phyloP scores from a whole-genome alignment of 1,140 invertebrate genomes.

The Akabosia matsudoensis region DNA sequence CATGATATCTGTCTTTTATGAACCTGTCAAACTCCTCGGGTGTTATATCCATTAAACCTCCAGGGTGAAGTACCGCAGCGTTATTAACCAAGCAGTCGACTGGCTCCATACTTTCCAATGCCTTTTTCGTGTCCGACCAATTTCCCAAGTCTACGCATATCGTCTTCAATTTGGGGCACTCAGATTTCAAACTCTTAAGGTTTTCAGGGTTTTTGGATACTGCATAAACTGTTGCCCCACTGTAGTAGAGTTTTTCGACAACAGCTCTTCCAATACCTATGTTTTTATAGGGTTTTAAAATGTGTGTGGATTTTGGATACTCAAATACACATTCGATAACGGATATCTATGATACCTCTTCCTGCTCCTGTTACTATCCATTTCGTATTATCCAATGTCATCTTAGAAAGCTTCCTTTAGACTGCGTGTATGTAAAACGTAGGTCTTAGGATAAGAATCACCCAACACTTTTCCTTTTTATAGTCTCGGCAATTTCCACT shows the following conservation, averaged over 20 bases:
- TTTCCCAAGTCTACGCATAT: conserved; percentile 20
- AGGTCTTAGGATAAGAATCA: no score
- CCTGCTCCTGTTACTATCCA: not conserved
- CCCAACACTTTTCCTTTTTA: no score
- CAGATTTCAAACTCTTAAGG: conserved; percentile 24
- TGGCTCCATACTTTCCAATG: conserved; percentile 4
- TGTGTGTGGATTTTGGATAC: not conserved
- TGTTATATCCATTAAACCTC: not conserved
- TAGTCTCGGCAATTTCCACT: no score
- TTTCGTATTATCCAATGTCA: no score
- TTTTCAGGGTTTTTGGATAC: conserved; percentile 23
- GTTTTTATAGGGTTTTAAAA: not conserved
- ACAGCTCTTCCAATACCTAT: conserved; percentile 33
- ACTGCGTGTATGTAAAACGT: no score
- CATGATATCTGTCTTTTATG: not conserved
- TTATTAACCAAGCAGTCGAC: conserved; percentile 36
- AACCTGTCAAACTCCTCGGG: conserved; percentile 11
- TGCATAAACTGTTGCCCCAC: conserved; percentile 30
- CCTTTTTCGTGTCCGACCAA: conserved; percentile 26
- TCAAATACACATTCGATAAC: not conserved
- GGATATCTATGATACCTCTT: no score
- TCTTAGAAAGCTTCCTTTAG: no score
- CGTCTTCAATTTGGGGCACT: conserved; percentile 25
- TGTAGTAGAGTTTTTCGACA: conserved; percentile 7
- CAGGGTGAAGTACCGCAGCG: conserved; percentile 52